Base-by-base conservation (phyloP, 2,113 vertebrate species). In the Amazona vittata region DNA sequence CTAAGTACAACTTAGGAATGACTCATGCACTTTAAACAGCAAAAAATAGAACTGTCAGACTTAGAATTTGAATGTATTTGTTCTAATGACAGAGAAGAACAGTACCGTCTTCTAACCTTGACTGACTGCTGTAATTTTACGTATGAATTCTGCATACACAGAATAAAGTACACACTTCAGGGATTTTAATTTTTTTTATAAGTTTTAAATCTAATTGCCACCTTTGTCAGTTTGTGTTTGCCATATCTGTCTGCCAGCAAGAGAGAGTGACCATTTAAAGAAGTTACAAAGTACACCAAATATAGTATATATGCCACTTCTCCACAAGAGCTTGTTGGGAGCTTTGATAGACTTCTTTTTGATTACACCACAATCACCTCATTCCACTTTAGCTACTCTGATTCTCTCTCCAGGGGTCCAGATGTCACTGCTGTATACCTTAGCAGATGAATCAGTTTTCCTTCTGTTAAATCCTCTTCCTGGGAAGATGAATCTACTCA, bases 301-400 rank as follows among this genome's bases (percentile, higher is more conserved):
- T 83, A 55, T 83, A 94, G 90, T 94, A 89, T 96, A 43, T 91
- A 71, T 83, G 93, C 96, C 95, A 95, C 71, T 93, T 96, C 85
- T 97, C 95, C 95, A 96, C 90, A 97, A 97, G 91, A 96, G 76
- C 83, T 94, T 97, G 90, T 96, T 97, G 97, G 83, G 92, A 95
- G 92, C 97, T 98, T 98, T 96, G 94, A 98, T 97, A 90, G 79
- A 95, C 96, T 96, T 95, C 94, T 95, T 98, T 97, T 97, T 88
- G 96, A 97, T 95, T 97, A 98, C 98, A 97, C 93, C 96, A 97
- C 97, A 98, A 98, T 98, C 91, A 98, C 97, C 94, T 85, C 91
- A 97, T 97, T 98, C 96, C 96, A 98, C 96, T 98, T 97, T 92
- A 98, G 96, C 97, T 97, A 97, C 95, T 98, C 97, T 94, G 55